phyloP scores from a whole-genome alignment of 2,797 vertebrate species.

The Galagoides demidoff region DNA sequence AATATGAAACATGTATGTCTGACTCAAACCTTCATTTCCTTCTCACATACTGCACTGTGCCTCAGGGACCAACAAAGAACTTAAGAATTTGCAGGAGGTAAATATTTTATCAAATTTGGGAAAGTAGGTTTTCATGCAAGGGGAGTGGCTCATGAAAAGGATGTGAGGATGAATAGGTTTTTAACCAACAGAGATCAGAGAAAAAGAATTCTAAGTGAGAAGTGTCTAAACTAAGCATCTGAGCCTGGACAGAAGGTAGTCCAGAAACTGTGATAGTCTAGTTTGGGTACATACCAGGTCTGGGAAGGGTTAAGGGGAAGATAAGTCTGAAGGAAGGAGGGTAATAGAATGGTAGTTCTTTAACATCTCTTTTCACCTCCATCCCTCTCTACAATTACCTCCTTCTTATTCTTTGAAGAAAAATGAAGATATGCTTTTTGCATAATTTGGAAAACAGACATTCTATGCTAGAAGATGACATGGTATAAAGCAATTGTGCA shows the following conservation, averaged over 20 bases:
- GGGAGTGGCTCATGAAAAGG: not conserved
- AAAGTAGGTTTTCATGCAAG: not conserved
- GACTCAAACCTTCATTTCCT: not conserved
- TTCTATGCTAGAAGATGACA: not conserved
- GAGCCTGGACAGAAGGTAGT: not conserved
- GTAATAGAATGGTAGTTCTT: not conserved
- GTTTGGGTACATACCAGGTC: not conserved
- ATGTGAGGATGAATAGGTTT: not conserved
- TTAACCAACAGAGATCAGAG: not conserved
- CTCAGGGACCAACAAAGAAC: not conserved
- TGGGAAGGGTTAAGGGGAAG: not conserved
- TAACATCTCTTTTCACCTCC: not conserved
- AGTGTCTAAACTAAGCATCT: not conserved
- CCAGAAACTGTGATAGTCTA: not conserved
- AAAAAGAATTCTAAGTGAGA: not conserved
- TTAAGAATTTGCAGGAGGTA: not conserved
- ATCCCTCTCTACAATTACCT: not conserved
- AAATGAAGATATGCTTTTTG: not conserved
- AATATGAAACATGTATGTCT: not conserved
- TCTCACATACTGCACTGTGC: not conserved
- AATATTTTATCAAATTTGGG: not conserved
- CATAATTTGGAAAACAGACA: not conserved
- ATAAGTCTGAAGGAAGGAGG: not conserved
- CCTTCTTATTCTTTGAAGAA: not conserved
- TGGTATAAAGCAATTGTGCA: not conserved